A percentile compares a stretch with the other conserved stretches of the same genome.
Evolutionary conservation across 2,888 invertebrate genomes (phyloP).

Genomic region (Dione vanillae): DNA sequence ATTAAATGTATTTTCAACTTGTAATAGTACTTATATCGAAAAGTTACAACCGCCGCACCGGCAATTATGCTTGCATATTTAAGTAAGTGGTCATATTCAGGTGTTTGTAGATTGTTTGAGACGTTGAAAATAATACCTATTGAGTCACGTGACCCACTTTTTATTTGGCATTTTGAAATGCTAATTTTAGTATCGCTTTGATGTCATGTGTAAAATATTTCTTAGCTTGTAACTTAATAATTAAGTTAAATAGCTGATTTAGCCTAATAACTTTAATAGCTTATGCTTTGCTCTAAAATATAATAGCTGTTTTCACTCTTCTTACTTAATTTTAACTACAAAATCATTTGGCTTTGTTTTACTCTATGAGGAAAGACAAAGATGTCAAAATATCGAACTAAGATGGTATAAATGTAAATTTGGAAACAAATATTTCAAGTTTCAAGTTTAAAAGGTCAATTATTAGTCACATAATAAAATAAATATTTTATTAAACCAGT

Average conservation of each 20-base stretch:
- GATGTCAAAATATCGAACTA: background rate
- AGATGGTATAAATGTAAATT: background rate
- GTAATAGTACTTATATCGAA: background rate
- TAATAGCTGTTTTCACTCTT: no score
- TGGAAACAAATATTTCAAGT: background rate
- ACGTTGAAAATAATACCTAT: slow-evolving; percentile 32
- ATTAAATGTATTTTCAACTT: background rate
- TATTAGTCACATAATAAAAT: background rate
- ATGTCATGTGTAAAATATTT: slow-evolving; percentile 9
- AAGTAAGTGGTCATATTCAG: slow-evolving; percentile 37
- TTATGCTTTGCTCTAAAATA: background rate
- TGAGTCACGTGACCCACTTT: slow-evolving; percentile 41
- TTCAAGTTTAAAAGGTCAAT: background rate
- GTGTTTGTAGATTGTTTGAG: slow-evolving; percentile 39
- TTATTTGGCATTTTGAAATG: slow-evolving; percentile 35
- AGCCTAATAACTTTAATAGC: background rate
- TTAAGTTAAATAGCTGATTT: background rate
- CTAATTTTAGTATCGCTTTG: slow-evolving; percentile 25
- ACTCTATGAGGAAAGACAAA: no score
- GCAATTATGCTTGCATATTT: background rate
- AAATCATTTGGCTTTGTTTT: no score
- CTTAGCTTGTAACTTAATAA: background rate
- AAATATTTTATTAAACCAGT: slow-evolving; percentile 19
- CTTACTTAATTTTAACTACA: no score
- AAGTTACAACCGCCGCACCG: slow-evolving; percentile 7